Evolutionary conservation across 2,888 invertebrate genomes (phyloP), one percentile per base, ranked within the genome.

Genomic region (Sarcophaga caerulescens): DNA sequence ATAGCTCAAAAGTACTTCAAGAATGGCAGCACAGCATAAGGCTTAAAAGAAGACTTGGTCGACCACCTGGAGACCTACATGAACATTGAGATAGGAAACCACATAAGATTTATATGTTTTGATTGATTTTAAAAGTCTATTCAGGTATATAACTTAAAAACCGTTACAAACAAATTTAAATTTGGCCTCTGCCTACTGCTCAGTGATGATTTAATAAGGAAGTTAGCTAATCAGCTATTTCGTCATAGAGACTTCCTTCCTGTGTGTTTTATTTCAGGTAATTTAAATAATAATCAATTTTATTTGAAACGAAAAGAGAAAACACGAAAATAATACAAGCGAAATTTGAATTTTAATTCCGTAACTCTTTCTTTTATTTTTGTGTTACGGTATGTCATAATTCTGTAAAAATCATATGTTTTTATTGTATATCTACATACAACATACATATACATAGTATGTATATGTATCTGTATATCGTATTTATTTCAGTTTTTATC

Each of bases 181-280:
- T 14, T 17, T 52, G 17, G 4, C 4, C 3, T 52, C 47, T 47
- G 45, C 19, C 11, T 68, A 4, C 10, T 11, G n/a, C n/a, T 62
- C 2, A 62, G 21, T 12, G 63, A 63, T 63, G 63, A 65, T 10
- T 65, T 25, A 65, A 35, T n/a, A 4, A 65, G 65, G 35, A 66
- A 66, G n/a, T 66, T 45, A 66, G 66, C 25, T 25, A 25, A 25
- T 45, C 66, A 66, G 66, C 44, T 8, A 35, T 35, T 44, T 44
- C 35, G 45, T 68, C 59, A 68, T 17, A 23, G 0, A 52, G 21
- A 70, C 45, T 45, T 4, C n/a, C n/a, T 17, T 14, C 5, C 35
- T 12, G 35, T 35, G 35, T 35, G 10, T 35, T 35, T 35, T 2
- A 35, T 35, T 35, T 2, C 8, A 35, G 35, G 35, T 35, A 35